These are phyloP conservation scores for Bombus difficillimus DNA, from an alignment of 1,140 invertebrate species.

Conservation along the genomic window DNA sequence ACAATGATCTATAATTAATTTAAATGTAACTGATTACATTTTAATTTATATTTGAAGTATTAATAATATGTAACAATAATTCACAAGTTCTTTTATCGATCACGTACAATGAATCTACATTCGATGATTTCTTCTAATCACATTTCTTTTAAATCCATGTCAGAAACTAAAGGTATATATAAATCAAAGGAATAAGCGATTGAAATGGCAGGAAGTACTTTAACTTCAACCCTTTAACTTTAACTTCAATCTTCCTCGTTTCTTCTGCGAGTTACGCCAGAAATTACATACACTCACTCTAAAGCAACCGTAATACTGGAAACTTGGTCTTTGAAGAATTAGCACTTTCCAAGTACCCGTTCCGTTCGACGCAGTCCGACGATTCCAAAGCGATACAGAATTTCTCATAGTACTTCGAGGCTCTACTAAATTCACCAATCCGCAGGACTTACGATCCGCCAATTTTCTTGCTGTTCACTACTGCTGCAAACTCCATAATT, in stretches of 20 bases:
- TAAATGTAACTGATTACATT: background rate
- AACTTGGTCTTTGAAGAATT: background rate
- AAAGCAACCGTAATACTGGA: background rate
- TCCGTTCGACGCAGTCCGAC: background rate
- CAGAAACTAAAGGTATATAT: no score
- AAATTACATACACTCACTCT: background rate
- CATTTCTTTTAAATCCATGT: no score
- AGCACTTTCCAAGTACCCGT: background rate
- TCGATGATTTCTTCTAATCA: no score
- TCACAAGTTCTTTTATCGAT: background rate
- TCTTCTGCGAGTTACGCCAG: background rate
- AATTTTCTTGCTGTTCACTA: background rate
- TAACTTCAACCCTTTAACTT: no score
- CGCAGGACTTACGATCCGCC: background rate
- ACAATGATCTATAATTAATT: background rate
- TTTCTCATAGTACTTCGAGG: background rate
- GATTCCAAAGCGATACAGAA: background rate
- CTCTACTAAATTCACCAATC: background rate
- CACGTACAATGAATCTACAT: background rate
- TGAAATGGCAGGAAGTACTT: no score
- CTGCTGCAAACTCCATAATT: constrained; percentile 3
- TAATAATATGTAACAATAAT: no score
- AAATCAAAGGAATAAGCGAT: no score
- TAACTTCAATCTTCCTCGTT: background rate
- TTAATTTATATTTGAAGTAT: no score